Base-by-base conservation (phyloP, 2,888 invertebrate genomes). In the Psylliodes chrysocephalus region DNA sequence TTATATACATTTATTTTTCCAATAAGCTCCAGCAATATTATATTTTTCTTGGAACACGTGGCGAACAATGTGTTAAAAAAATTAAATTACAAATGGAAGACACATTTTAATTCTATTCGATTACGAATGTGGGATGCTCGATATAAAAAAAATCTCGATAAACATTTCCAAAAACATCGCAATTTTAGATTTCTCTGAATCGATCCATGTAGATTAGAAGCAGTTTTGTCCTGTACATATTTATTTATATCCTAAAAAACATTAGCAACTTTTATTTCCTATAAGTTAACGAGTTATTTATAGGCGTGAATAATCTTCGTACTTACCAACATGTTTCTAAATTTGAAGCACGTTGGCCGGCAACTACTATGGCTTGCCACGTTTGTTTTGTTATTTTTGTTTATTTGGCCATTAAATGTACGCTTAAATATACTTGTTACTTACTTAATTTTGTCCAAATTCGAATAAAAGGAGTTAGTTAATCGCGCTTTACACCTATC, bases 281-380 rank as follows among this genome's bases (percentile, higher is more conserved):
- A 60, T 38, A 63, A 63, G 51, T 66, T 63, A 54, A 59, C 63
- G 30, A 10, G 53, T 63, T 66, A 66, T 66, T 66, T 66, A 57
- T 66, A 66, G 51, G 40, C 55, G 63, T 66, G 66, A 66, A 66
- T 66, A 66, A 65, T 49, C 28, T 49, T 49, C 25, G 49, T 49
- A 28, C 49, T 49, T 49, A 28, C 49, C 28, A 59, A 49, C 49
- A 33, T 59, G 40, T 40, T 40, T 49, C 40, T 49, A 59, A 59
- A 40, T 59, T 59, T 49, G 59, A 59, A 40, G 49, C 57, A 57
- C 59, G 59, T 40, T 51, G 49, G 59, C 30, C 40, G 49, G 59
- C 28, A 40, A 40, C 38, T 17, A 28, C 8, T 28, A 49, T 15
- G 6, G 2, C 12, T 46, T 44, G 19, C 19, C n/a, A 46, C 46